Evolutionary conservation across 2,888 invertebrate species (phyloP), one percentile per base, ranked within the genome.

Genomic region (Diplazon laetatorius): DNA sequence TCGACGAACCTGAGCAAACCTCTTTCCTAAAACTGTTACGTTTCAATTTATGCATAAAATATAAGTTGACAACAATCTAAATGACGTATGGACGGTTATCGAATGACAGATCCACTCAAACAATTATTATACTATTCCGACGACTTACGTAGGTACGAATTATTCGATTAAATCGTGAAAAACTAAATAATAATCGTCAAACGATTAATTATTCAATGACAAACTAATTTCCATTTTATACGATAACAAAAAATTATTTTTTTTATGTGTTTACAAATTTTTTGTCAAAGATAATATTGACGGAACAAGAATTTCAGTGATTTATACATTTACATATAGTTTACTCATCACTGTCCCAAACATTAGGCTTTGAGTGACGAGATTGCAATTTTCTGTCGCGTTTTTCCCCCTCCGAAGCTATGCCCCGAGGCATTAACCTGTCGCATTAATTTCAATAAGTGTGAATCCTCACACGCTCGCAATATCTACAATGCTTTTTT

Each of bases 381-480:
- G 68, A 77, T 69, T 6, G 60, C 82, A 46, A 73, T 76, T 52
- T 79, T 80, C 18, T n/a, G 82, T 81, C 35, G 25, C 75, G 62
- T 82, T 78, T 22, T 81, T 52, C 60, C n/a, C n/a, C n/a, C n/a
- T n/a, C 65, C 66, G n/a, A 74, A 46, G 59, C 37, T 70, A 22
- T 18, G 50, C 42, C 44, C n/a, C 37, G 44, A 48, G 46, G 59
- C 57, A 16, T 18, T n/a, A n/a, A 42, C 18, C 55, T n/a, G n/a
- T 79, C 80, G 80, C 85, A 86, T 89, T 89, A 88, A 90, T 84
- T 89, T 89, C 89, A 89, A 89, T 90, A 89, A 89, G 88, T 89
- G 89, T 89, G 90, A 90, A 90, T 90, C 89, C 89, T 83, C 73
- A 20, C 76, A 82, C n/a, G 65, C 59, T 39, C 66, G 48, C 59